Base-by-base conservation (phyloP, 2,113 vertebrate genomes). In the Promerops cafer region DNA sequence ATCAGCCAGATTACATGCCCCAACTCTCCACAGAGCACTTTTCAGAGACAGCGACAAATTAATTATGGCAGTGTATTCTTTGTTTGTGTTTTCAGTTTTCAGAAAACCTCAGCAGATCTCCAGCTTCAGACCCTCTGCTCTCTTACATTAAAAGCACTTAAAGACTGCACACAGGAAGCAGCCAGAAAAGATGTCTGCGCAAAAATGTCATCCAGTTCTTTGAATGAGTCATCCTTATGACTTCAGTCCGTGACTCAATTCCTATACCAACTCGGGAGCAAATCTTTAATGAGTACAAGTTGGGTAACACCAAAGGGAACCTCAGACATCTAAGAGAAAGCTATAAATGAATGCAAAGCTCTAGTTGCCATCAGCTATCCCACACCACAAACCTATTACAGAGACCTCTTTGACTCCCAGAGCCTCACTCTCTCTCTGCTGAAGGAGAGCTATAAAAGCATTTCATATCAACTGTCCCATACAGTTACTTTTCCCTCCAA, bases 241-340 rank as follows among this genome's bases (percentile, higher is more conserved):
- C 82, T 96, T 57, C 33, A 80, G 74, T 26, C 79, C 68, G 80
- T 97, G 96, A 97, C 89, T 97, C 94, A 97, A 96, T 93, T 92
- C 64, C 68, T 95, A 77, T 60, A 90, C 87, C 82, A 94, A 30
- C 90, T 52, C 19, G 16, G 66, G 64, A 94, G 79, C 60, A 91
- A 92, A 80, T 42, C 71, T 90, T 84, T 74, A 85, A 79, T 11
- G 6, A 87, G 45, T 53, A 90, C 33, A 60, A 78, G 75, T 12
- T 77, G 83, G 74, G 56, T 83, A 83, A 85, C 44, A 64, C 82
- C 68, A 78, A 52, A 91, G 27, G 27, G 54, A 96, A 65, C 80
- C 60, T 90, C 81, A 91, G 66, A 65, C 49, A 84, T 64, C 39
- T 20, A 2, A 94, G 39, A 82, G 75, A 84, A 63, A 86, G 71